Base-by-base conservation (phyloP, 2,888 invertebrate genomes). In the Himalopsyche kuldschensis region DNA sequence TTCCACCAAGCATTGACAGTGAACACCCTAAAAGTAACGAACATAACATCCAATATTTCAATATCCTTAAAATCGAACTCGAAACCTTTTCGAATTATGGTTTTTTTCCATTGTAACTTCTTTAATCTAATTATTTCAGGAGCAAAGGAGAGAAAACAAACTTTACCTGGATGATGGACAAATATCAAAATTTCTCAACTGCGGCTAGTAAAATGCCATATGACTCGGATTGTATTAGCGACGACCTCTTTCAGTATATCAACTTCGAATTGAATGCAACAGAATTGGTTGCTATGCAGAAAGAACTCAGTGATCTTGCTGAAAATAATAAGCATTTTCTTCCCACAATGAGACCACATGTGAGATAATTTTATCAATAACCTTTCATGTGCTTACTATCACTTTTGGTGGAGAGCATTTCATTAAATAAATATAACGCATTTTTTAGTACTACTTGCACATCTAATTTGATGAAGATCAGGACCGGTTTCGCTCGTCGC, bases 221-320 rank as follows among this genome's bases (percentile, higher is more conserved):
- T 32, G 86, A 86, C n/a, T 84, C 85, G 3, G 86, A 86, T 55
- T 86, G 86, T 31, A 79, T 86, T 8, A 79, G 63, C 11, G 85
- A 86, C 55, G 85, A 82, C 0, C 20, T 86, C 6, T 85, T 84
- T 47, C 77, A 81, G 30, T 86, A 79, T 48, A 24, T 85, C 15
- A 85, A 86, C 47, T 48, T 48, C 32, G 69, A 84, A 20, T 69
- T 82, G 30, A 78, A 77, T 17, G 6, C 24, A 5, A 75, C 77
- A 31, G 82, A 85, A n/a, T 20, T 76, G 27, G 75, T 77, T 8
- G 24, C 17, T 17, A 55, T 84, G 6, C 24, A 11, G 35, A 11
- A 4, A 11, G 81, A 76, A 11, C 63, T 79, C 6, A 75, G 82
- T 3, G 5, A 15, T 0, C 24, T 84, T 17, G 47, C 46, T n/a